phyloP scores from a whole-genome alignment of 2,888 invertebrate species.

The Lithophane socia region DNA sequence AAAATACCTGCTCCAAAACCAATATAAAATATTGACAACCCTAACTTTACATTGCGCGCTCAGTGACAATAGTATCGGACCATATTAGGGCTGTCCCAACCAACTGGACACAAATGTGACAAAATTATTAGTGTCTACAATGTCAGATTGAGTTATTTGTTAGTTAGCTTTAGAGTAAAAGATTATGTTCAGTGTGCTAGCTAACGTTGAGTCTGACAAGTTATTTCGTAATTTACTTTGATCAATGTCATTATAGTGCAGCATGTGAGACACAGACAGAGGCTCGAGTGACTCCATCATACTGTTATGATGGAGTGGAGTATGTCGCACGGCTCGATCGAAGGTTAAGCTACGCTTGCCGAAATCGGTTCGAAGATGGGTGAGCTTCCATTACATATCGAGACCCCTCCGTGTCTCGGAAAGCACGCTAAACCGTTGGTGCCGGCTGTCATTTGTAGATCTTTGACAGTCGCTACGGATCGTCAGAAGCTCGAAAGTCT shows the following conservation, averaged over 20 bases:
- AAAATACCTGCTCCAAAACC: no score
- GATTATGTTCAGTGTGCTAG: conserved; percentile 19
- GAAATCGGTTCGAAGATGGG: no score
- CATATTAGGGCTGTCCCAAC: conserved; percentile 56
- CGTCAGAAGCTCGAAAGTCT: no score
- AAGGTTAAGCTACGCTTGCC: no score
- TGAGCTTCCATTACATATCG: no score
- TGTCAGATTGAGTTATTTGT: conserved; percentile 46
- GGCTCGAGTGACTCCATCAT: no score
- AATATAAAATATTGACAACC: conserved; percentile 17
- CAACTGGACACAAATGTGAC: conserved; percentile 16
- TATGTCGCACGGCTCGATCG: no score
- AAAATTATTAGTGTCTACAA: conserved; percentile 37
- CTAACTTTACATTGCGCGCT: not conserved
- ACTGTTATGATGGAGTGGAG: no score
- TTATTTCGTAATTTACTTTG: conserved; percentile 10
- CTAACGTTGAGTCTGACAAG: not conserved
- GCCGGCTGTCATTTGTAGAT: no score
- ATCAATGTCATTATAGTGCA: not conserved
- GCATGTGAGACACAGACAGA: not conserved
- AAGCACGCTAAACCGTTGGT: no score
- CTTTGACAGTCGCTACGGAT: no score
- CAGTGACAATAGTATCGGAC: conserved; percentile 45
- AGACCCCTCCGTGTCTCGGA: no score
- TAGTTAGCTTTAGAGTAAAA: conserved; percentile 4